Evolutionary conservation across 2,888 invertebrate species (phyloP), one percentile per base, ranked within the genome.

Genomic region (Cerastis rubricosa): DNA sequence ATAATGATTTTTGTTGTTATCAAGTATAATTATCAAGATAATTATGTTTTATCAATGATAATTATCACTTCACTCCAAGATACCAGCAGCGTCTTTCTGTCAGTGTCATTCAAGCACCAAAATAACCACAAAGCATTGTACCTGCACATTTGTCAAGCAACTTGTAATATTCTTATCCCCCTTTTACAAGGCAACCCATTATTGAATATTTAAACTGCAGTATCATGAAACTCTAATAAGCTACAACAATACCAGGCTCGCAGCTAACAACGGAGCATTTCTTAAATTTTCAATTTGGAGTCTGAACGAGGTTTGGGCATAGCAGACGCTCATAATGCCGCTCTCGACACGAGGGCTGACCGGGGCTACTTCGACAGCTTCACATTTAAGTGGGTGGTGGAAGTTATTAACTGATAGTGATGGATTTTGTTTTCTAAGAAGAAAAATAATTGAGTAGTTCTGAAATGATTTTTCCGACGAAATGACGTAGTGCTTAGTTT

Each of bases 311-410:
- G 94, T 92, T 90, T 86, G 89, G 90, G 90, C 88, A 91, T 91
- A 90, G 92, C 92, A 91, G 94, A 91, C 92, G 93, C 88, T 95
- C 95, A 96, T 96, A 96, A 96, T 95, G 94, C 95, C 91, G 93
- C 93, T 88, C 96, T 96, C 91, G 91, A 95, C 94, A 91, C 88
- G 89, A 96, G 95, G 89, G 92, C 94, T 95, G 96, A 95, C 96
- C 95, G 90, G 89, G 94, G 95, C 96, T 95, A 95, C 96, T 96
- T 94, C 93, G 92, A 91, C 91, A 91, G 94, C 95, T 95, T 94
- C 93, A 92, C 92, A 91, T 94, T 94, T 89, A 85, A 85, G 80
- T 79, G 89, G 68, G 57, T 90, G 91, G 91, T 69, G 3, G 65
- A 92, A 92, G 86, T 83, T 43, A 91, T 19, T 74, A 35, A 0